Evolutionary conservation across 2,888 invertebrate species (phyloP).

Genomic region (Yponomeuta plumbellus): DNA sequence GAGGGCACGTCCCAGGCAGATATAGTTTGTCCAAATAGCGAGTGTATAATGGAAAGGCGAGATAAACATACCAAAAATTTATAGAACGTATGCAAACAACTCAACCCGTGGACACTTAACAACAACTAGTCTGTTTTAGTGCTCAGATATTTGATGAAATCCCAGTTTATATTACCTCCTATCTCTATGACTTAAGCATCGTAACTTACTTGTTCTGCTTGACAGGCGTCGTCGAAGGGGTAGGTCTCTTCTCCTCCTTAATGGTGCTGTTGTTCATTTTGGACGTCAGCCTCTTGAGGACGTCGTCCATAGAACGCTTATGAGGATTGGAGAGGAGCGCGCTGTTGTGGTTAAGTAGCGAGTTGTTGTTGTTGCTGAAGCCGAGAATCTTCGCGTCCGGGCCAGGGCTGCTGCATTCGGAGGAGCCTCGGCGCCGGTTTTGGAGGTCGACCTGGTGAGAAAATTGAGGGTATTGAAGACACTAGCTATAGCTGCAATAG

Average conservation of each 20-base stretch:
- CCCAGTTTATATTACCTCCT: no score
- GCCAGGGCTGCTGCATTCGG: constrained; percentile 85
- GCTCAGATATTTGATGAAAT: no score
- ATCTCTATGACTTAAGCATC: neutral
- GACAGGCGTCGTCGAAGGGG: constrained; percentile 81
- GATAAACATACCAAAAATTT: no score
- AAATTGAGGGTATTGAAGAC: neutral
- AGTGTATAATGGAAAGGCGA: no score
- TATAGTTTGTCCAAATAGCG: no score
- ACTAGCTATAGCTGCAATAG: no score
- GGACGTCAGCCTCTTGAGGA: constrained; percentile 88
- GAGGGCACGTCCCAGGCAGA: no score
- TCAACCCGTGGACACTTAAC: no score
- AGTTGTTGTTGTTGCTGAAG: constrained; percentile 80
- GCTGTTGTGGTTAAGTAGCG: constrained; percentile 79
- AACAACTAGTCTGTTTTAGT: no score
- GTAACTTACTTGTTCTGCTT: constrained; percentile 71
- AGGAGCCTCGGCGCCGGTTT: constrained; percentile 73
- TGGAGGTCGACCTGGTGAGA: constrained; percentile 65
- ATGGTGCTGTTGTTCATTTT: constrained; percentile 88
- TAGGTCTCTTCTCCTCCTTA: constrained; percentile 83
- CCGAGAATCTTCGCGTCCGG: constrained; percentile 80
- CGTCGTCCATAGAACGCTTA: constrained; percentile 94
- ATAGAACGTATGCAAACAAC: no score
- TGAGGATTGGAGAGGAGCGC: constrained; percentile 71